Conservation (phyloP, 2,113 vertebrate genomes). For the Holacanthus passer region DNA sequence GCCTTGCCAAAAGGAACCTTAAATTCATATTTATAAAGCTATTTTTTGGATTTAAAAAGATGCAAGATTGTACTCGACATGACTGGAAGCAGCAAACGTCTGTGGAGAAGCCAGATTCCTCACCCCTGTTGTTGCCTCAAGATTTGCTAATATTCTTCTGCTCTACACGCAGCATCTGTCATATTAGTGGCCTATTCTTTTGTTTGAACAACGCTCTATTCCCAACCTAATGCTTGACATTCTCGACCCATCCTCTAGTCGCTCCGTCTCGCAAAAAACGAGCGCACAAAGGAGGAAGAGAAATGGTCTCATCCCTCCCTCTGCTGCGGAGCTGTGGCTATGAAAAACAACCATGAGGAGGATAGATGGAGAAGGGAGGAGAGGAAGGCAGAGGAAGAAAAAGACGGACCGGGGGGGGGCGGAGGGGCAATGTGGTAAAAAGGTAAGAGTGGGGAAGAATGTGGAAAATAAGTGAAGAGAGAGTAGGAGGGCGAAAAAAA, state of each 20-base stretch:
- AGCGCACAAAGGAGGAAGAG: constrained; percentile 57
- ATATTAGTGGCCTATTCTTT: constrained; percentile 61
- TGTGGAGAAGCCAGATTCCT: constrained; percentile 29
- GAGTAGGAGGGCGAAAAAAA: constrained; percentile 22
- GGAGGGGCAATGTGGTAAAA: constrained; percentile 23
- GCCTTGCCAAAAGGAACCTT: constrained; percentile 22
- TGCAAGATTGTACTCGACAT: constrained; percentile 24
- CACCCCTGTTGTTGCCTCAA: constrained; percentile 42
- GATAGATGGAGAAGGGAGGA: constrained; percentile 58
- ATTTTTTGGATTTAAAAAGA: constrained; percentile 32
- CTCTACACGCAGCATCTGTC: constrained; percentile 68
- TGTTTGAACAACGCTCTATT: constrained; percentile 62
- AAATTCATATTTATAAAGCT: constrained; percentile 45
- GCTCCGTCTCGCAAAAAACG: constrained; percentile 46
- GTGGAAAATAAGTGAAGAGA: constrained; percentile 53
- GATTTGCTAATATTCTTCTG: constrained; percentile 58
- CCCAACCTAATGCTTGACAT: constrained; percentile 71
- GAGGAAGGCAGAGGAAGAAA: constrained; percentile 35
- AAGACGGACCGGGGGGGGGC: constrained; percentile 36
- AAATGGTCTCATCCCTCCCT: constrained; percentile 69
- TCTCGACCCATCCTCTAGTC: constrained; percentile 63
- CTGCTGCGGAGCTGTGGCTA: constrained; percentile 64
- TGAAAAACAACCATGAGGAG: constrained; percentile 74
- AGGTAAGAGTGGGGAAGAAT: constrained; percentile 59
- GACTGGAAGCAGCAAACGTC: constrained; percentile 11